Percentiles rank a stretch among this genome's conserved stretches.
These are phyloP conservation scores for Drosophila lowei DNA, from an alignment of 1,140 invertebrate species.

Conservation along the genomic window DNA sequence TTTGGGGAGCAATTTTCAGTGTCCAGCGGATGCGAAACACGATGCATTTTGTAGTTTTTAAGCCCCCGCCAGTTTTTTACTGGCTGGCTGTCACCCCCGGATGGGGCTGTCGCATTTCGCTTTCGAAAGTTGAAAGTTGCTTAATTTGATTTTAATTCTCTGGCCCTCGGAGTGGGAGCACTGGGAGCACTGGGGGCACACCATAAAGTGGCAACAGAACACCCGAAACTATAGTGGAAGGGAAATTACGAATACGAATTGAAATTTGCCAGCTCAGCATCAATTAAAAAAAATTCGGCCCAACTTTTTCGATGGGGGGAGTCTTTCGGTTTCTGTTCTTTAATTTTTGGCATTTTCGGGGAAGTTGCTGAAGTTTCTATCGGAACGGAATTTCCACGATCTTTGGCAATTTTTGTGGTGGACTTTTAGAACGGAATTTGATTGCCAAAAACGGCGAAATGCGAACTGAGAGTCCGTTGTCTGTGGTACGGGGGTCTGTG, in stretches of 20 bases:
- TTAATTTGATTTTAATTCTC: slow-evolving; percentile 73
- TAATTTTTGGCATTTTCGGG: slow-evolving; percentile 1
- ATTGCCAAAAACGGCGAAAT: too few species aligned
- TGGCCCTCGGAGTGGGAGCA: background rate
- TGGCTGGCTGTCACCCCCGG: slow-evolving; percentile 5
- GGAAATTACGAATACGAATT: slow-evolving; percentile 37
- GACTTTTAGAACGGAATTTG: too few species aligned
- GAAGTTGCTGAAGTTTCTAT: slow-evolving; percentile 10
- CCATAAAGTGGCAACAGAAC: slow-evolving; percentile 27
- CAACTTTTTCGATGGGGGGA: slow-evolving; percentile 1
- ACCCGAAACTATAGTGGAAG: slow-evolving; percentile 8
- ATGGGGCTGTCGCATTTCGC: slow-evolving; percentile 24
- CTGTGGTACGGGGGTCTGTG: too few species aligned
- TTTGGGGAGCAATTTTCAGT: background rate
- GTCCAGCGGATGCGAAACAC: slow-evolving; percentile 21
- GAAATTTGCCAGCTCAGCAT: slow-evolving; percentile 39
- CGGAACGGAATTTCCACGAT: slow-evolving; percentile 10
- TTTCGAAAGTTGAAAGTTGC: slow-evolving; percentile 60
- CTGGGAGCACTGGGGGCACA: background rate
- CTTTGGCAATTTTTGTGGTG: background rate
- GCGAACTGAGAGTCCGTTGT: too few species aligned
- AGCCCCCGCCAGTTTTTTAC: slow-evolving; percentile 11
- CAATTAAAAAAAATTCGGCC: slow-evolving; percentile 37
- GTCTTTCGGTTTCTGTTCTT: slow-evolving; percentile 21
- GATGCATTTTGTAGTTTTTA: slow-evolving; percentile 37